Evolutionary conservation across 2,797 vertebrate species (phyloP).

Genomic region (Intellagama lesueurii): DNA sequence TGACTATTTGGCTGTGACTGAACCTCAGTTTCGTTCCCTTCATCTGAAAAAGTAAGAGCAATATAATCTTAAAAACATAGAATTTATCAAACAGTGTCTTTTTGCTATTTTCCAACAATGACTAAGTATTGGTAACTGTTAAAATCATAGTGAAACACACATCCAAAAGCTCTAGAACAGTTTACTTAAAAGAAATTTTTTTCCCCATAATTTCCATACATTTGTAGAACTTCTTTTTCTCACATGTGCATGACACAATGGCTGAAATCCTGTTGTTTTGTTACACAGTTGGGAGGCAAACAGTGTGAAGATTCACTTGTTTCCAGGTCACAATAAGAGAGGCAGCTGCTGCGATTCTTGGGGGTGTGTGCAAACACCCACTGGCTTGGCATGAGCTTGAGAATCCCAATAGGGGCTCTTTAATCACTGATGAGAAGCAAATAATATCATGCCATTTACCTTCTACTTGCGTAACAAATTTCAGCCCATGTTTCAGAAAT

Average conservation of each 20-base stretch:
- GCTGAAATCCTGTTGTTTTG: not conserved
- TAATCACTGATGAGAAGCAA: no score
- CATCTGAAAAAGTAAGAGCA: conserved; percentile 83
- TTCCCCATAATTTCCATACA: not conserved
- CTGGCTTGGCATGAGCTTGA: no score
- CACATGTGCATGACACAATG: not conserved
- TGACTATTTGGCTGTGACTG: conserved; percentile 93
- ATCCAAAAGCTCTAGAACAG: not conserved
- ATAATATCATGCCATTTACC: no score
- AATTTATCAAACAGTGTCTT: not conserved
- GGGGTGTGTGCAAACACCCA: no score
- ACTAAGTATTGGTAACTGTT: not conserved
- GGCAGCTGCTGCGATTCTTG: no score
- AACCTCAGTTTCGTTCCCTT: conserved; percentile 93
- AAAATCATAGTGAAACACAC: not conserved
- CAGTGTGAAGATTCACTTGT: no score
- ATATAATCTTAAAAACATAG: not conserved
- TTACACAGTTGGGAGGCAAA: no score
- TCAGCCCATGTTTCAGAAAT: not conserved
- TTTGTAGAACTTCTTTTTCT: not conserved
- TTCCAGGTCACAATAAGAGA: no score
- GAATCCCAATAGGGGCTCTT: no score
- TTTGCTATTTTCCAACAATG: not conserved
- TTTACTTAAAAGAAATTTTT: no score
- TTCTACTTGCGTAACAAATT: no score